A percentile compares a stretch with the other conserved stretches of the same genome.
Evolutionary conservation across 2,797 vertebrate species (phyloP).

Genomic region (Halcyon smyrnensis): DNA sequence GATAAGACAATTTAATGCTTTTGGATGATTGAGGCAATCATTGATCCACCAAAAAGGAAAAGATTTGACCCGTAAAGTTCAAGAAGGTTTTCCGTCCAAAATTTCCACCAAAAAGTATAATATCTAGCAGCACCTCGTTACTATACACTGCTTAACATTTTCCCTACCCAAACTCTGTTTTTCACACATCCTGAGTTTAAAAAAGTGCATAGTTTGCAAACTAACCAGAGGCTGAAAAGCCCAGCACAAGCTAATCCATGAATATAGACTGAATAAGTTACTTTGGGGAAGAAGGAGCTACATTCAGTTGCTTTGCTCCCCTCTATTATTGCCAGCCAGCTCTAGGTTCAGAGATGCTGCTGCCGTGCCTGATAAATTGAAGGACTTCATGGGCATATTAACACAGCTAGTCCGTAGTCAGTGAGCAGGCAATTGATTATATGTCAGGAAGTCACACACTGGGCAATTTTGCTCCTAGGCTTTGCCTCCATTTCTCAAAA

Average conservation of each 20-base stretch:
- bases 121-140: background rate
- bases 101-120: background rate
- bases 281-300: background rate
- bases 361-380: conserved; percentile 51
- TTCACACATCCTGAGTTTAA: background rate
- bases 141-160: background rate
- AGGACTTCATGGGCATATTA: conserved; percentile 61
- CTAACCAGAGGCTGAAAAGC: conserved; percentile 4
- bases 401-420: conserved; percentile 27
- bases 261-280: conserved; percentile 37
- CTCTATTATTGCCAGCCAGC: background rate
- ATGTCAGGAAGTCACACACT: conserved; percentile 63
- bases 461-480: conserved; percentile 54
- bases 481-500: conserved; percentile 61
- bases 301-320: conserved; percentile 8
- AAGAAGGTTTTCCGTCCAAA: background rate
- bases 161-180: background rate
- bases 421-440: conserved; percentile 70
- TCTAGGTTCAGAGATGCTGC: conserved; percentile 19
- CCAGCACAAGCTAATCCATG: conserved; percentile 13
- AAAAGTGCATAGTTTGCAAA: background rate
- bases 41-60: background rate
- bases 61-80: background rate
- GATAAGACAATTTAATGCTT: background rate
- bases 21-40: background rate